A percentile compares a stretch with the other conserved stretches of the same genome.
Evolutionary conservation across 2,113 vertebrate genomes (phyloP).

Genomic region (Marcusenius ussheri): DNA sequence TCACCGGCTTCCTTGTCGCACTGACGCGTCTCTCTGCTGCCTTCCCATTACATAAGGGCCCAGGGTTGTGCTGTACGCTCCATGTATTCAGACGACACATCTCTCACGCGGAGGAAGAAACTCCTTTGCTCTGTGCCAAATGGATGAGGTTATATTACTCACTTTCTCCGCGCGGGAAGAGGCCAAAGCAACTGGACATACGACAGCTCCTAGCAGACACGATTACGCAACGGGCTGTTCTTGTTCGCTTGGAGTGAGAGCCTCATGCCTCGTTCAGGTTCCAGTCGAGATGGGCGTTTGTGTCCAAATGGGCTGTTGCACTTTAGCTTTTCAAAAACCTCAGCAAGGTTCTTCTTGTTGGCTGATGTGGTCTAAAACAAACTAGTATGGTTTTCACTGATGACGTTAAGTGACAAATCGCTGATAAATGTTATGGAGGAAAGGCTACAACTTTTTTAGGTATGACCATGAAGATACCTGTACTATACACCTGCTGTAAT

Average conservation of each 20-base stretch:
- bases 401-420: neutral
- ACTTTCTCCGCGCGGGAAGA: conserved; percentile 1
- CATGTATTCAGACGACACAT: neutral
- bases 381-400: neutral
- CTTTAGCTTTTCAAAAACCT: neutral
- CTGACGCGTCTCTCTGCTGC: neutral
- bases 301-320: neutral
- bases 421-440: neutral
- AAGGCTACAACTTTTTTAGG: neutral
- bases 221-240: neutral
- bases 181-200: neutral
- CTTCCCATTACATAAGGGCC: neutral
- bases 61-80: neutral
- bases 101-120: neutral
- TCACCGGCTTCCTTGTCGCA: neutral
- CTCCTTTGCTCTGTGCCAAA: neutral
- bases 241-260: neutral
- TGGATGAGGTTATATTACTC: conserved; percentile 23
- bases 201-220: conserved; percentile 16
- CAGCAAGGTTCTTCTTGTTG: neutral
- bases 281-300: neutral
- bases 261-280: neutral
- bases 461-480: neutral
- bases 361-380: neutral
- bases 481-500: neutral